Percentiles rank a stretch among this genome's conserved stretches.
These are phyloP conservation scores for Spodoptera frugiperda DNA, from an alignment of 1,140 invertebrate genomes.

Conservation along the genomic window DNA sequence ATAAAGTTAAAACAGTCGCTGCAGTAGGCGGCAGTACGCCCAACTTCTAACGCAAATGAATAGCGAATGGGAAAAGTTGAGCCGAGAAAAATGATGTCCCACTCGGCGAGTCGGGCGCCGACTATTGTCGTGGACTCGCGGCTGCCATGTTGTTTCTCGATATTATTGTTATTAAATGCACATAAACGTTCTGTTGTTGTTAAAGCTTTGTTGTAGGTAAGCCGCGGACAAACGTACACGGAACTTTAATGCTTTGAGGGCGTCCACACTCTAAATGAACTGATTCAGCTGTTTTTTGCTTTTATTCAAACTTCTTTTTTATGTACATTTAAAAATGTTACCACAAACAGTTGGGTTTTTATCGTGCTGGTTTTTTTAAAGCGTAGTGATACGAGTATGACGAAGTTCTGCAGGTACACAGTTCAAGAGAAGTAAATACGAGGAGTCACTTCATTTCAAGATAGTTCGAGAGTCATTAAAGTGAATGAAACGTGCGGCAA, in stretches of 20 bases:
- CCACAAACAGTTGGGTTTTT: background rate
- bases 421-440: slow-evolving; percentile 61
- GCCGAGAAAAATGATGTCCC: slow-evolving; percentile 84
- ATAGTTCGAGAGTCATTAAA: slow-evolving; percentile 81
- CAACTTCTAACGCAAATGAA: slow-evolving; percentile 86
- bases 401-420: slow-evolving; percentile 34
- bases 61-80: slow-evolving; percentile 85
- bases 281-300: slow-evolving; percentile 30
- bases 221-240: slow-evolving; percentile 26
- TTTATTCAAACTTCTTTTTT: slow-evolving; percentile 13
- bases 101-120: slow-evolving; percentile 65
- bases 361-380: slow-evolving; percentile 2
- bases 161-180: slow-evolving; percentile 75
- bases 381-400: background rate
- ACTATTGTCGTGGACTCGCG: slow-evolving; percentile 66
- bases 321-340: slow-evolving; percentile 15
- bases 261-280: slow-evolving; percentile 34
- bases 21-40: slow-evolving; percentile 78
- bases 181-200: slow-evolving; percentile 61
- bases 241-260: slow-evolving; percentile 35
- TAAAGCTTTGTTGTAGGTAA: slow-evolving; percentile 50
- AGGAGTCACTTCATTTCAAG: slow-evolving; percentile 71
- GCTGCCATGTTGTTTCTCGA: slow-evolving; percentile 60
- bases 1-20: slow-evolving; percentile 86
- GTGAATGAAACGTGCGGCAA: slow-evolving; percentile 80